Base-by-base conservation (phyloP, 2,797 vertebrate genomes). In the Fistularia commersonii region DNA sequence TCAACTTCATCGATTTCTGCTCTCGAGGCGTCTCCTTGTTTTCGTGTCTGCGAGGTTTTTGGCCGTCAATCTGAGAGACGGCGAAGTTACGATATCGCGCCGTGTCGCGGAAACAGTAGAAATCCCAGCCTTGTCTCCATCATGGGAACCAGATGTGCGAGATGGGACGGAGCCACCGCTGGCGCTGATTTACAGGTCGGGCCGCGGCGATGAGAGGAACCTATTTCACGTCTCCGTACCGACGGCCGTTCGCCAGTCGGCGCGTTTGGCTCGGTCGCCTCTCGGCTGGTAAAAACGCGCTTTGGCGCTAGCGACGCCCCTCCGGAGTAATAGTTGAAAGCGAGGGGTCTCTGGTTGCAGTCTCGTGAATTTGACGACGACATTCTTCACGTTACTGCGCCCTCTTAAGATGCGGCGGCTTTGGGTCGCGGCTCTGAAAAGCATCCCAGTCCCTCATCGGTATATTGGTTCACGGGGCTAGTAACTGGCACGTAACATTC, bases 61-160 rank as follows among this genome's bases (percentile, higher is more conserved):
- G 34, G 34, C 34, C 6, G 8, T 35, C 34, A 8, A 35, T 35
- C 8, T 35, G 34, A 35, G 34, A 35, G 34, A 35, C 6, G 8
- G 6, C n/a, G n/a, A n/a, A n/a, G n/a, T n/a, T n/a, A n/a, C n/a
- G n/a, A n/a, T n/a, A n/a, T n/a, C n/a, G n/a, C n/a, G n/a, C n/a
- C n/a, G n/a, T n/a, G n/a, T n/a, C n/a, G n/a, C n/a, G 65, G 68
- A 80, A 75, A 65, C 50, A 10, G 71, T 32, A 52, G 62, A 80
- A 64, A 72, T 57, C 71, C 77, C 69, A 64, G 57, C 53, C 62
- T 62, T n/a, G n/a, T 69, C 53, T 68, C 56, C 70, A 81, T 76
- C 61, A 80, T 70, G 68, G 61, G 79, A 81, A 76, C 67, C 86
- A 82, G 81, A 84, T 84, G 81, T 82, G 67, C n/a, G 54, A 62